Conservation (phyloP, 1,140 invertebrate genomes). For the Macrobrachium rosenbergii region DNA sequence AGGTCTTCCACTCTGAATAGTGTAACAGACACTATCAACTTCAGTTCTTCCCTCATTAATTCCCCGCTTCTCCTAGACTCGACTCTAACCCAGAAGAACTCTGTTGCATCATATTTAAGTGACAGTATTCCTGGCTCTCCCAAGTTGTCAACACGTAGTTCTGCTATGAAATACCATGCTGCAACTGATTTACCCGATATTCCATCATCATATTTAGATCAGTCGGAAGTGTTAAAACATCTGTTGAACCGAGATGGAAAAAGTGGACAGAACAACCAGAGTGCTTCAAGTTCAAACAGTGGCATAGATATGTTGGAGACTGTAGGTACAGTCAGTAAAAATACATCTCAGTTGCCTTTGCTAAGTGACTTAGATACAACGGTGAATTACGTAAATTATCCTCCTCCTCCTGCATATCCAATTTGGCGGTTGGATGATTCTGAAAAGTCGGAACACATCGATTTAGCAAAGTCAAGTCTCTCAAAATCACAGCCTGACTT, state of each 20-base stretch:
- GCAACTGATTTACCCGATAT: conserved; percentile 86
- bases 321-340: not conserved
- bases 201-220: conserved; percentile 86
- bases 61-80: not conserved
- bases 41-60: conserved; percentile 50
- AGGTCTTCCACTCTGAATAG: too few species aligned
- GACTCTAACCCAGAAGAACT: conserved; percentile 28
- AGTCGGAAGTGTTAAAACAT: conserved; percentile 88
- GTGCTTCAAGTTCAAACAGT: conserved; percentile 51
- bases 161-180: conserved; percentile 69
- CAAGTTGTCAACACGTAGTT: conserved; percentile 26
- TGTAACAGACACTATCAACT: conserved; percentile 52
- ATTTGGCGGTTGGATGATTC: conserved; percentile 70
- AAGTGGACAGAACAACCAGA: conserved; percentile 52
- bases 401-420: conserved; percentile 69
- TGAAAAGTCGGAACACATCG: conserved; percentile 72
- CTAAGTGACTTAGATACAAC: conserved; percentile 55
- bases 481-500: conserved; percentile 86
- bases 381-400: conserved; percentile 63
- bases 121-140: conserved; percentile 41
- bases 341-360: conserved; percentile 36
- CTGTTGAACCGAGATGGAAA: conserved; percentile 81
- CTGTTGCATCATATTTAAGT: conserved; percentile 35
- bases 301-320: conserved; percentile 42
- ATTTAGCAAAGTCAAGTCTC: conserved; percentile 68